Conservation (phyloP, 2,113 vertebrate genomes). For the Lepidothrix coronata region DNA sequence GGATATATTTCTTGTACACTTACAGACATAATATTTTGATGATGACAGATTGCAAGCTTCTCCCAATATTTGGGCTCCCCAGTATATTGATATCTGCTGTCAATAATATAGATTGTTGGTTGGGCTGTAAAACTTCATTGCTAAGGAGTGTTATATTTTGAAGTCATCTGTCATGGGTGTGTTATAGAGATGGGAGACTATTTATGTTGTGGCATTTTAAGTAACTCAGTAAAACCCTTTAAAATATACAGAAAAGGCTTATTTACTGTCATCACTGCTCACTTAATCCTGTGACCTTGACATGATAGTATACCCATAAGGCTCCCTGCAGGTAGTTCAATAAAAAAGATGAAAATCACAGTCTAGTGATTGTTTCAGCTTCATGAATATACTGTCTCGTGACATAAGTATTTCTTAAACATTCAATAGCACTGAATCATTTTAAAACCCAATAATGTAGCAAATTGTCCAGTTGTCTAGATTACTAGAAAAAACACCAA, state of each 20-base stretch:
- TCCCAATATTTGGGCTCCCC: constrained; percentile 9
- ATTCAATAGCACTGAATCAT: not conserved
- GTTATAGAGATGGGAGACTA: constrained; percentile 57
- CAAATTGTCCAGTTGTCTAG: not conserved
- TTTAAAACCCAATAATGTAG: not conserved
- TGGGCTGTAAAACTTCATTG: constrained; percentile 46
- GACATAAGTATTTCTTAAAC: not conserved
- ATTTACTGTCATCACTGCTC: constrained; percentile 71
- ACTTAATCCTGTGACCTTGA: constrained; percentile 76
- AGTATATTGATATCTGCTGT: constrained; percentile 20
- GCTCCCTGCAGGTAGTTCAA: constrained; percentile 55
- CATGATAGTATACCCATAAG: constrained; percentile 52
- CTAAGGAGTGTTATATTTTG: constrained; percentile 58
- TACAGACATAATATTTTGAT: not conserved
- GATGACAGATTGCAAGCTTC: not conserved
- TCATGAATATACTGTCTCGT: constrained; percentile 31
- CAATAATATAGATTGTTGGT: constrained; percentile 21
- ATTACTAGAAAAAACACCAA: not conserved
- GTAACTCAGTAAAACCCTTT: constrained; percentile 70
- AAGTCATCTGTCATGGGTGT: constrained; percentile 64
- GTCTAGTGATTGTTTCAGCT: constrained; percentile 52
- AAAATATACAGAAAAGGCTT: constrained; percentile 69
- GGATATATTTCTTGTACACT: not conserved
- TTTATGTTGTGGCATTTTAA: constrained; percentile 80
- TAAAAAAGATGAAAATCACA: constrained; percentile 66